Base-by-base conservation (phyloP, 1,140 invertebrate genomes). In the Pygmarrhopalites habei region DNA sequence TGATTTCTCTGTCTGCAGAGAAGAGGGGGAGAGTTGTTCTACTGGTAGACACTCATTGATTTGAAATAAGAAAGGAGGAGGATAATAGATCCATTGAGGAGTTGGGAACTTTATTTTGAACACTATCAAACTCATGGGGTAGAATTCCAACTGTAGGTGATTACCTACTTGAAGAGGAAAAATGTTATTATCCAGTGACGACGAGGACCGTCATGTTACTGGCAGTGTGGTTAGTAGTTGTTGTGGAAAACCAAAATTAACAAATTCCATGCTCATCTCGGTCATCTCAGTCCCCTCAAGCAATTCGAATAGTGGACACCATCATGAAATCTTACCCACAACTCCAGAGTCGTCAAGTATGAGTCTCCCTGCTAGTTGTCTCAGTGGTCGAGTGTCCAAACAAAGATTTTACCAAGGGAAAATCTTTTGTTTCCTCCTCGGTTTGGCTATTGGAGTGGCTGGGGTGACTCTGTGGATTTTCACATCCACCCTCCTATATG, bases 381-480 rank as follows among this genome's bases (percentile, higher is more conserved):
- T 39, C 5, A 19, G 29, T 14, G 28, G 17, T 12, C 12, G 12
- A 30, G 51, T 7, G 29, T 26, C 29, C 7, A 53, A 25, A 4
- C 51, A 53, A 53, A 17, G 23, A 12, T 26, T 26, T n/a, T 56
- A 23, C 5, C 53, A 23, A 4, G 12, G 53, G 25, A 56, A 56
- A 23, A 19, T 35, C 4, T 32, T 35, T 41, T 56, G 19, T 35
- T 35, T 59, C 44, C 25, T 59, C 25, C 23, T 59, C 3, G 58
- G 58, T 17, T n/a, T 46, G 14, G 15, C 28, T 4, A 47, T 49
- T 44, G 58, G 58, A 14, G 28, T 59, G 5, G 4, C 47, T 46
- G 44, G 26, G 4, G 58, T 49, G 3, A 26, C 26, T 12, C n/a
- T 59, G 10, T 52, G 58, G 41, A 3, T 7, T 3, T 21, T 5